A percentile compares a stretch with the other conserved stretches of the same genome.
Evolutionary conservation across 1,140 invertebrate species (phyloP).

Genomic region (Drosophila elegans): DNA sequence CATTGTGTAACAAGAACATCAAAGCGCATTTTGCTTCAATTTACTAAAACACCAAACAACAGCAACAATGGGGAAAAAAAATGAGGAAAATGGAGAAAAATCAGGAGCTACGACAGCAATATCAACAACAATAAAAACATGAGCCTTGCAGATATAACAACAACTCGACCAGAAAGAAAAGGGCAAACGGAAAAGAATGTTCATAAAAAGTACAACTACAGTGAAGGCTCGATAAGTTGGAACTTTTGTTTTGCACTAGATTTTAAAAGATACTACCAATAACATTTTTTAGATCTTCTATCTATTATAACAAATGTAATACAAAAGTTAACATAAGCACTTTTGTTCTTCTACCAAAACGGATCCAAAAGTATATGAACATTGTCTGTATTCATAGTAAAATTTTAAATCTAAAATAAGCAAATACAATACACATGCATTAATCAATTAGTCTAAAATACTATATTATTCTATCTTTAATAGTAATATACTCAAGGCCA

Average conservation of each 20-base stretch:
- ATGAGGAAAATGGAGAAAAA: slow-evolving; percentile 17
- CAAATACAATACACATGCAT: too few relatives aligned
- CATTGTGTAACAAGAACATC: slow-evolving; percentile 72
- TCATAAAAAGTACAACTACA: slow-evolving; percentile 20
- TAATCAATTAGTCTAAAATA: too few relatives aligned
- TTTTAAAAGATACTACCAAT: too few relatives aligned
- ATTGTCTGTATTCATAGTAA: too few relatives aligned
- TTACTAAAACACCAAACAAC: slow-evolving; percentile 80
- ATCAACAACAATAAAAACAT: slow-evolving; percentile 48
- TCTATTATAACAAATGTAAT: too few relatives aligned
- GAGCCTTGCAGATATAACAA: slow-evolving; percentile 9
- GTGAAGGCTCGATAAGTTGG: neutral
- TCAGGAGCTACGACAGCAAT: slow-evolving; percentile 30
- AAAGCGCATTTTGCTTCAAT: slow-evolving; percentile 83
- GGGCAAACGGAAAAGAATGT: slow-evolving; percentile 21
- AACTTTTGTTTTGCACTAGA: neutral
- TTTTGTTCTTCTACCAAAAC: too few relatives aligned
- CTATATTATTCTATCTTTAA: too few relatives aligned
- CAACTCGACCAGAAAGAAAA: slow-evolving; percentile 20
- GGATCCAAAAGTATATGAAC: too few relatives aligned
- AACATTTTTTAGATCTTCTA: too few relatives aligned
- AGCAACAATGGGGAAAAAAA: slow-evolving; percentile 18
- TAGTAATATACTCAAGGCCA: too few relatives aligned
- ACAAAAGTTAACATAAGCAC: too few relatives aligned
- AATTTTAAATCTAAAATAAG: too few relatives aligned